Conservation (phyloP, 2,113 vertebrate genomes). For the rat (Rattus norvegicus) region DNA sequence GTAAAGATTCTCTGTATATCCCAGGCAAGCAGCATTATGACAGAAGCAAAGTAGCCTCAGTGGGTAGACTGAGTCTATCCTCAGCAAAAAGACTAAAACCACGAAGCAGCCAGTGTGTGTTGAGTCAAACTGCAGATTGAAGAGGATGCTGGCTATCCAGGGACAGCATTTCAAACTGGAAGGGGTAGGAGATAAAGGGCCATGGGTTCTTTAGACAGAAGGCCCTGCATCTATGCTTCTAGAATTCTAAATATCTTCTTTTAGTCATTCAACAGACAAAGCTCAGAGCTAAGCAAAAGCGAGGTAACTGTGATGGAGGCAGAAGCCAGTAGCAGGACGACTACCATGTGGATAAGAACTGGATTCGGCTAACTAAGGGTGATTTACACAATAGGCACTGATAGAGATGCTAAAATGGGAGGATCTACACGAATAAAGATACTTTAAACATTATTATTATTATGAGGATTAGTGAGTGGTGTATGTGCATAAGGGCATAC, state of each 20-base stretch:
- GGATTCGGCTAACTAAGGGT: background rate
- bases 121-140: background rate
- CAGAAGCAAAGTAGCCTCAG: background rate
- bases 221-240: background rate
- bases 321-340: background rate
- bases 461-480: too few species aligned
- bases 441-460: background rate
- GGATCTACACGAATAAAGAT: background rate
- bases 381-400: background rate
- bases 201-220: background rate
- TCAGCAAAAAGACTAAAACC: background rate
- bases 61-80: background rate
- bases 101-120: background rate
- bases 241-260: slow-evolving; percentile 27
- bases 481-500: background rate
- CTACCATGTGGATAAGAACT: background rate
- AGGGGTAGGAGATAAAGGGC: background rate
- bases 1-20: background rate
- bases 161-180: background rate
- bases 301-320: background rate
- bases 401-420: background rate
- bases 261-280: slow-evolving; percentile 6
- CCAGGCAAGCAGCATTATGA: background rate
- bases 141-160: background rate
- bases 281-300: background rate